phyloP scores from a whole-genome alignment of 2,888 invertebrate species.

The Prenolepis imparis region DNA sequence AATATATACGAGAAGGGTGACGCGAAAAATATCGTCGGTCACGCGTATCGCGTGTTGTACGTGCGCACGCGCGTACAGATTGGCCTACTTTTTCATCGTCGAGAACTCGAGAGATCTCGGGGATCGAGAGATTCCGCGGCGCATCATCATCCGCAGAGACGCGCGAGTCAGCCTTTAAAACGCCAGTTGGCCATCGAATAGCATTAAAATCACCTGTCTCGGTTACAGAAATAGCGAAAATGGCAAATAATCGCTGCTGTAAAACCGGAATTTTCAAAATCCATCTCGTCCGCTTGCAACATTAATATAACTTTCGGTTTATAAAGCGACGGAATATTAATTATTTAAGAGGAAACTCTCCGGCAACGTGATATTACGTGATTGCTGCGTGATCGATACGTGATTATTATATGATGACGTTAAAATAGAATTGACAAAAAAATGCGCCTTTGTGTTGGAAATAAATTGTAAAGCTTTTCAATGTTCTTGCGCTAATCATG shows the following conservation, averaged over 20 bases:
- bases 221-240: not conserved
- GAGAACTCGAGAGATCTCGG: conserved; percentile 23
- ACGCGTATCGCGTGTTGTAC: conserved; percentile 46
- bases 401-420: not conserved
- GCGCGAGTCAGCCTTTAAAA: not conserved
- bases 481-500: not conserved
- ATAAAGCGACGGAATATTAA: not conserved
- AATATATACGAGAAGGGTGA: conserved; percentile 68
- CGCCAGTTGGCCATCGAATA: conserved; percentile 9
- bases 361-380: not conserved
- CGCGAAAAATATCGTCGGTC: conserved; percentile 66
- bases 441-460: not conserved
- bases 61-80: conserved; percentile 45
- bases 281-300: not conserved
- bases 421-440: not conserved
- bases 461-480: not conserved
- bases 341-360: conserved; percentile 24
- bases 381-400: conserved; percentile 1
- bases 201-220: not conserved
- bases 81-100: conserved; percentile 67
- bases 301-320: not conserved
- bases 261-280: conserved; percentile 30
- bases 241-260: not conserved
- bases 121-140: conserved; percentile 11
- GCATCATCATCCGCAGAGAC: not conserved